Conservation (phyloP, 1,140 invertebrate species). For the Diachasma alloeum region DNA sequence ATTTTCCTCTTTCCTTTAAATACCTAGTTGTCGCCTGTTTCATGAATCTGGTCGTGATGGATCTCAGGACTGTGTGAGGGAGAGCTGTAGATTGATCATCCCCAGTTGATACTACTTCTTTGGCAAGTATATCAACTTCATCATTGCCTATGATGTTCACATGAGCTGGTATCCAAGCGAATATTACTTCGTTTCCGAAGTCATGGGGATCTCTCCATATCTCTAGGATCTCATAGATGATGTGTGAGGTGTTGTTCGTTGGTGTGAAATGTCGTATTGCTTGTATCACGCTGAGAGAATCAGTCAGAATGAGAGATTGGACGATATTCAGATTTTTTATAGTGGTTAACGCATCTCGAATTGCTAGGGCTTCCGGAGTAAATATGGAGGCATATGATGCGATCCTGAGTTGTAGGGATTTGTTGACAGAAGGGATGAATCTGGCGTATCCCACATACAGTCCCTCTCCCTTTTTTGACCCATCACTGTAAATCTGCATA, state of each 20-base stretch:
- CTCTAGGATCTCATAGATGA: background rate
- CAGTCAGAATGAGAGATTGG: background rate
- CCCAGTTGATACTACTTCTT: background rate
- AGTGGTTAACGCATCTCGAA: background rate
- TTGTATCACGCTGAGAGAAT: background rate
- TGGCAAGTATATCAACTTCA: background rate
- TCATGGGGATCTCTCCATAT: background rate
- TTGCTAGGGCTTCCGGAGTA: background rate
- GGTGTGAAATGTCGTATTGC: background rate
- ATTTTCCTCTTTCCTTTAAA: background rate
- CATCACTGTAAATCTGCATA: background rate
- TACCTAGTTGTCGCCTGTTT: background rate
- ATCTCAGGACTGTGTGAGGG: background rate
- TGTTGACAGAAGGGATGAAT: background rate
- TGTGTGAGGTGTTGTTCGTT: background rate
- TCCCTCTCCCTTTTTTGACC: background rate
- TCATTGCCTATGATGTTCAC: background rate
- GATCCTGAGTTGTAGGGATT: background rate
- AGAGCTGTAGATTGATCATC: background rate
- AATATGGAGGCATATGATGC: background rate
- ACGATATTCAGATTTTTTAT: background rate
- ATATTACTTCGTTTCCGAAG: background rate
- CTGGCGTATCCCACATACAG: background rate
- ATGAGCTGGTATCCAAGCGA: background rate
- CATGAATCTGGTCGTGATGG: background rate